These are phyloP conservation scores for Macrotus californicus DNA, from an alignment of 2,113 vertebrate species.

Conservation along the genomic window DNA sequence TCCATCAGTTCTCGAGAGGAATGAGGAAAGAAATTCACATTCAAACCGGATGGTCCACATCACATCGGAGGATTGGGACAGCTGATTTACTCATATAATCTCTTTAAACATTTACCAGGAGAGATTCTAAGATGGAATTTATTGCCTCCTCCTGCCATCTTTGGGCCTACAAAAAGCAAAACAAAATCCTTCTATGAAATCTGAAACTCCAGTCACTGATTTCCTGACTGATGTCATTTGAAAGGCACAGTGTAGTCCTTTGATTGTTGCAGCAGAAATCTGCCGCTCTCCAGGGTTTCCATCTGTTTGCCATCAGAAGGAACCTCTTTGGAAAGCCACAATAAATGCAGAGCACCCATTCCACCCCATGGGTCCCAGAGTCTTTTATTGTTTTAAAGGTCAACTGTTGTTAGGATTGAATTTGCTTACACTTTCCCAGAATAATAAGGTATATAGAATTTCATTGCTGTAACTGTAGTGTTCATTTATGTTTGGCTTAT, in stretches of 20 bases:
- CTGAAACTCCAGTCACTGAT: constrained; percentile 63
- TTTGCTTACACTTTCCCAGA: constrained; percentile 49
- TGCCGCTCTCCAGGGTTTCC: constrained; percentile 61
- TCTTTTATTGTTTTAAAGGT: constrained; percentile 61
- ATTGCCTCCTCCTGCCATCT: constrained; percentile 63
- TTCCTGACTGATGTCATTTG: constrained; percentile 77
- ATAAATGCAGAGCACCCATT: constrained; percentile 45
- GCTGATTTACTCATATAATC: constrained; percentile 76
- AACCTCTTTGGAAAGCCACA: neutral
- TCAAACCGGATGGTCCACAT: constrained; percentile 73
- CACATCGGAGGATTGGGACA: constrained; percentile 67
- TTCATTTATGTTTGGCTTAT: constrained; percentile 44
- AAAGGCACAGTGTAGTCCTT: constrained; percentile 51
- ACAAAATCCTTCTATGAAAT: constrained; percentile 73
- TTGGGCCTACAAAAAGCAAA: constrained; percentile 45
- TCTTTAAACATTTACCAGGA: constrained; percentile 74
- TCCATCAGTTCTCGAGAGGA: constrained; percentile 65
- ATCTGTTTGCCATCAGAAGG: constrained; percentile 67
- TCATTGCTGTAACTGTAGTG: constrained; percentile 28
- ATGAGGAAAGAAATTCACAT: constrained; percentile 73
- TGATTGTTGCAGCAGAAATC: constrained; percentile 58
- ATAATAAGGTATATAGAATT: constrained; percentile 41
- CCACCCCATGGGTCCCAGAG: constrained; percentile 32
- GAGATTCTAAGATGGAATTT: constrained; percentile 73
- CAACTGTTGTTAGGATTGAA: neutral